phyloP scores from a whole-genome alignment of 2,797 vertebrate genomes.

The Chaetodon trifasciatus region DNA sequence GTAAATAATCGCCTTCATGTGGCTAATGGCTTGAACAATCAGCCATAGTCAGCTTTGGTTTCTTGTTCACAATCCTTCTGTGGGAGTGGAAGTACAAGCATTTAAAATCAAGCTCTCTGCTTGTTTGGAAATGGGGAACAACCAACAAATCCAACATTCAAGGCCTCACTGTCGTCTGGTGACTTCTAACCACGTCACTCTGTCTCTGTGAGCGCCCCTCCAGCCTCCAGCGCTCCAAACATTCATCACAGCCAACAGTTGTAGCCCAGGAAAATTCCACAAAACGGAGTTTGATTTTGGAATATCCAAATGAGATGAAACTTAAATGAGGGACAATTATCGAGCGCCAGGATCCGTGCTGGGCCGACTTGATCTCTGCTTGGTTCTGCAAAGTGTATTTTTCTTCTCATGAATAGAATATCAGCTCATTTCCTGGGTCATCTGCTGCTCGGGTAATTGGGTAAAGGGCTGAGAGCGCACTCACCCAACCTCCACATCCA shows the following conservation, averaged over 20 bases:
- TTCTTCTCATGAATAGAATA: constrained; percentile 75
- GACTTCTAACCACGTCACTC: constrained; percentile 30
- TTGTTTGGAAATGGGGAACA: constrained; percentile 21
- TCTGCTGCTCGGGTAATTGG: constrained; percentile 65
- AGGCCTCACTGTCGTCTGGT: constrained; percentile 24
- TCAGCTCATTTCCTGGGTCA: constrained; percentile 79
- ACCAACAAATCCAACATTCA: too few relatives aligned
- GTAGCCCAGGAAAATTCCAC: background rate
- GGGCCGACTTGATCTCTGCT: constrained; percentile 57
- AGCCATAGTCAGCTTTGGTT: constrained; percentile 2
- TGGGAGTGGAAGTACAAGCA: constrained; percentile 5
- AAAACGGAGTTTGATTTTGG: constrained; percentile 43
- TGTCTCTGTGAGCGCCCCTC: background rate
- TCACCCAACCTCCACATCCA: constrained; percentile 30
- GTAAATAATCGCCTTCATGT: constrained; percentile 33
- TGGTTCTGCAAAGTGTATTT: constrained; percentile 66
- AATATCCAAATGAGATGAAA: constrained; percentile 65
- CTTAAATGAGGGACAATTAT: constrained; percentile 73
- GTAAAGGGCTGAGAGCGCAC: constrained; percentile 41
- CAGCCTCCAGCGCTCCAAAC: constrained; percentile 28
- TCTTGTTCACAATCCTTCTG: constrained; percentile 4
- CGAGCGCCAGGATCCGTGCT: constrained; percentile 33
- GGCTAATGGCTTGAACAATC: constrained; percentile 34
- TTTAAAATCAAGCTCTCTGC: constrained; percentile 28
- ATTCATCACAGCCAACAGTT: constrained; percentile 53